phyloP scores from a whole-genome alignment of 2,113 vertebrate genomes.

The Nycticebus coucang region DNA sequence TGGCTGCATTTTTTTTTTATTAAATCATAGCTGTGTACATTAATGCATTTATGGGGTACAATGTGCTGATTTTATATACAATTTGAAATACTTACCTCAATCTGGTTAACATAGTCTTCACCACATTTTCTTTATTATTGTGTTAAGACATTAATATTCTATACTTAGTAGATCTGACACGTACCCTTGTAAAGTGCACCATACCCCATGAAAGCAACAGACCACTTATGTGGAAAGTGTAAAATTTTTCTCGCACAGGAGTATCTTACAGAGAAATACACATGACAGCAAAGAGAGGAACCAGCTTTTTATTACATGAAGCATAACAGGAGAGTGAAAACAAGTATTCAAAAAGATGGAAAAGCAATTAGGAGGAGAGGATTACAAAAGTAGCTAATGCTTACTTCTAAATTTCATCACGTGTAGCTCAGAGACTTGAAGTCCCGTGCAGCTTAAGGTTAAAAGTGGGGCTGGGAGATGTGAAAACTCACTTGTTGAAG shows the following conservation, averaged over 20 bases:
- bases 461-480: background rate
- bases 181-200: too few species aligned
- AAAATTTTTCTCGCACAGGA: background rate
- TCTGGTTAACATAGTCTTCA: too few species aligned
- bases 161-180: too few species aligned
- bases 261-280: background rate
- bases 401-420: background rate
- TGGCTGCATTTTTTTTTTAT: background rate
- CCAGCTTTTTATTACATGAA: background rate
- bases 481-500: background rate
- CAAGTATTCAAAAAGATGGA: background rate
- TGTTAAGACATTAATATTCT: too few species aligned
- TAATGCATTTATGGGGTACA: too few species aligned
- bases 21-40: too few species aligned
- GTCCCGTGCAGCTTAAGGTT: background rate
- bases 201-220: background rate
- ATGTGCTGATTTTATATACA: too few species aligned
- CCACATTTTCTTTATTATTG: too few species aligned
- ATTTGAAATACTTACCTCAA: too few species aligned
- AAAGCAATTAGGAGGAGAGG: background rate
- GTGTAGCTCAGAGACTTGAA: background rate
- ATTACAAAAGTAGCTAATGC: background rate
- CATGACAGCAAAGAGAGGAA: background rate
- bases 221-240: background rate
- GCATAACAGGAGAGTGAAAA: background rate